Conservation (phyloP, 2,113 vertebrate species). For the Pteropus alecto region DNA sequence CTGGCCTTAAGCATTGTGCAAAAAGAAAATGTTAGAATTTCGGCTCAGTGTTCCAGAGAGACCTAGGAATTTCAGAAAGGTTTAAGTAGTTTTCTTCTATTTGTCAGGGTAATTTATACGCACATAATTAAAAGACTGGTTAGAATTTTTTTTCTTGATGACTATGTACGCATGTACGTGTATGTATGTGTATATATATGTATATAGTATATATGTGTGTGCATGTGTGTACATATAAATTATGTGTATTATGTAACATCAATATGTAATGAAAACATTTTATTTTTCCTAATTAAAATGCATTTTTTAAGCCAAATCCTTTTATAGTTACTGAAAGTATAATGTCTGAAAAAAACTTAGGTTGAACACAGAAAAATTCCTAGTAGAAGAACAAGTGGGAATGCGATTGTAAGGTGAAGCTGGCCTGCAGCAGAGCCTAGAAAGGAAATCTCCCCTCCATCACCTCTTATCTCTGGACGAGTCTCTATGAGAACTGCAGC, state of each 20-base stretch:
- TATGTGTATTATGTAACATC: not conserved
- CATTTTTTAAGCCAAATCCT: not conserved
- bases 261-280: not conserved
- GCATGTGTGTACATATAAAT: not conserved
- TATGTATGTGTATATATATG: not conserved
- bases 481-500: not conserved
- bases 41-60: not conserved
- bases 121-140: not conserved
- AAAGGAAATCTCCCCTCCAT: rapidly evolving
- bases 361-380: not conserved
- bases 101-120: not conserved
- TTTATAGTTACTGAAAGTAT: not conserved
- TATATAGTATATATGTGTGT: not conserved
- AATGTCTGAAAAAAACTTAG: not conserved
- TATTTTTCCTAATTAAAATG: constrained; percentile 6
- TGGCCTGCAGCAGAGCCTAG: not conserved
- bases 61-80: not conserved
- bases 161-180: not conserved
- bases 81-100: not conserved
- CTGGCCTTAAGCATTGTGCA: constrained; percentile 59
- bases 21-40: constrained; percentile 50
- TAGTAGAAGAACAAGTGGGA: not conserved
- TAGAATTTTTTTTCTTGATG: constrained; percentile 18
- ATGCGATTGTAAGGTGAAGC: not conserved
- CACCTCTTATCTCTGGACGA: not conserved